Percentiles rank a stretch among this genome's conserved stretches.
phyloP scores from a whole-genome alignment of 2,888 invertebrate genomes.

The Drosophila mettleri region DNA sequence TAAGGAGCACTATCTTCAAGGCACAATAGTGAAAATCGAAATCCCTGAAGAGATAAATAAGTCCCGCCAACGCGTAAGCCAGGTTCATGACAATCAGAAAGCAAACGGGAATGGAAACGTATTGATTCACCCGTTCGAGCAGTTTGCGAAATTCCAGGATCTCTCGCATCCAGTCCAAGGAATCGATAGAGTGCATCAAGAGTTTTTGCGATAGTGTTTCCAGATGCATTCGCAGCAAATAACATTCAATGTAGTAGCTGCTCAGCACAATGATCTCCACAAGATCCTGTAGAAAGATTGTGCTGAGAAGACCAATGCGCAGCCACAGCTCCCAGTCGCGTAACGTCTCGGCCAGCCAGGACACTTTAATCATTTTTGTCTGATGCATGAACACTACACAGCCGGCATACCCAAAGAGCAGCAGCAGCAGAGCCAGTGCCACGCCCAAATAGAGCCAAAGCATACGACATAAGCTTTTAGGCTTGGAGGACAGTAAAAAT shows the following conservation, averaged over 20 bases:
- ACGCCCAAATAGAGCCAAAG: constrained; percentile 90
- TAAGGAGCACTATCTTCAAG: constrained; percentile 88
- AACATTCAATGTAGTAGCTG: constrained; percentile 93
- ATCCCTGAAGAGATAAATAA: constrained; percentile 88
- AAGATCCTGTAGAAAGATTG: constrained; percentile 91
- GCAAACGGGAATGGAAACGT: constrained; percentile 91
- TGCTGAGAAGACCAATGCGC: constrained; percentile 87
- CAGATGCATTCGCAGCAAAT: constrained; percentile 90
- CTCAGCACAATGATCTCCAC: constrained; percentile 93
- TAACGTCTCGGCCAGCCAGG: constrained; percentile 67
- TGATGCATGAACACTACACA: constrained; percentile 78
- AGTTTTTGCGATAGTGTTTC: constrained; percentile 90
- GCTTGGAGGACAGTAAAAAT: constrained; percentile 90
- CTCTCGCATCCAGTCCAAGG: constrained; percentile 93
- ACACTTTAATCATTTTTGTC: constrained; percentile 67
- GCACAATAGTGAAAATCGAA: constrained; percentile 86
- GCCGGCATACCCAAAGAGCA: constrained; percentile 88
- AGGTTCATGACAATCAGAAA: constrained; percentile 91
- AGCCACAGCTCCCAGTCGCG: constrained; percentile 65
- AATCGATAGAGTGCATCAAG: constrained; percentile 89
- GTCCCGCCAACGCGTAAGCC: constrained; percentile 90
- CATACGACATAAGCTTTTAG: constrained; percentile 89
- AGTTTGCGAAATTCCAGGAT: constrained; percentile 92
- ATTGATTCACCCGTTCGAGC: constrained; percentile 91
- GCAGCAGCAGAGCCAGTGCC: constrained; percentile 89